Percentiles rank a stretch among this genome's conserved stretches.
Conservation (phyloP, 2,113 vertebrate genomes). For the Leucosticte australis region DNA sequence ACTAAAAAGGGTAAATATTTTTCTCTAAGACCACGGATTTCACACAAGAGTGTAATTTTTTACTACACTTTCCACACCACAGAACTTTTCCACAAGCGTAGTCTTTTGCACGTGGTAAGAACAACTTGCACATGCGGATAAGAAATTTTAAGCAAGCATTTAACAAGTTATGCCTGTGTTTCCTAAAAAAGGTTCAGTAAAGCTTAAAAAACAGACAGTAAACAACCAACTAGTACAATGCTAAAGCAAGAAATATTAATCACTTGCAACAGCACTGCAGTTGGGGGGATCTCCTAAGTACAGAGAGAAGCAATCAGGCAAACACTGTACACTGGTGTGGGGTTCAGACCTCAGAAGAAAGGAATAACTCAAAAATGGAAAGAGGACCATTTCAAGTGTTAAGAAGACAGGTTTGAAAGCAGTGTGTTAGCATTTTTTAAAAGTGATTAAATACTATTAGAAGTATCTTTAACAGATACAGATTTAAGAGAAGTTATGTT, state of each 20-base stretch:
- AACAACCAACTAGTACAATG: background rate
- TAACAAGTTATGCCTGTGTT: background rate
- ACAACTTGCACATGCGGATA: background rate
- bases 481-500: background rate
- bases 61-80: background rate
- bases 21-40: background rate
- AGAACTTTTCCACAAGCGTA: background rate
- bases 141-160: background rate
- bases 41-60: background rate
- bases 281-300: background rate
- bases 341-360: background rate
- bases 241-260: background rate
- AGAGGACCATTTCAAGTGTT: background rate
- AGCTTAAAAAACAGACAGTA: background rate
- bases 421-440: background rate
- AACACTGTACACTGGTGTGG: background rate
- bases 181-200: background rate
- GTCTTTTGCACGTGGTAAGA: background rate
- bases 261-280: background rate
- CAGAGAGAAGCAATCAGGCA: background rate
- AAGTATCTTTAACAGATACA: background rate
- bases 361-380: background rate
- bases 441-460: background rate
- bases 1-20: background rate
- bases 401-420: background rate